Percentiles rank a stretch among this genome's conserved stretches.
phyloP scores from a whole-genome alignment of 2,888 invertebrate species.

The Yponomeuta evonymella region DNA sequence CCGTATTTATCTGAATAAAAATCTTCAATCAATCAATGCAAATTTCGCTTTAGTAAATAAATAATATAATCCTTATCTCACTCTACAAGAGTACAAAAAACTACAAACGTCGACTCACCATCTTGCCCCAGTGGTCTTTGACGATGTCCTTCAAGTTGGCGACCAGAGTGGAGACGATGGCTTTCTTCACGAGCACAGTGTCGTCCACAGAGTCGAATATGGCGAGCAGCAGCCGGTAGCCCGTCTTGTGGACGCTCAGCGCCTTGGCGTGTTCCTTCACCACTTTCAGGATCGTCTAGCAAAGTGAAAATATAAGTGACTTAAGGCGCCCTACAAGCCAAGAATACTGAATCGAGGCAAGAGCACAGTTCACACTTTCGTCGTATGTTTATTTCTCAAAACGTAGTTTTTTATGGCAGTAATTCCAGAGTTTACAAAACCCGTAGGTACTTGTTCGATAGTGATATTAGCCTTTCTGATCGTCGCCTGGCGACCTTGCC shows the following conservation, averaged over 20 bases:
- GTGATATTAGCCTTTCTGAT: too few species aligned
- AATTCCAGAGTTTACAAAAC: too few species aligned
- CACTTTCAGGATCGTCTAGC: constrained; percentile 87
- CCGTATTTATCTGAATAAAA: too few species aligned
- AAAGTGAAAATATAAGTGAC: constrained; percentile 13
- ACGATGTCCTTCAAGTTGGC: constrained; percentile 81
- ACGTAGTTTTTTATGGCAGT: too few species aligned
- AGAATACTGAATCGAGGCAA: too few species aligned
- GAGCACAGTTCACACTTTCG: too few species aligned
- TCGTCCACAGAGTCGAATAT: constrained; percentile 94
- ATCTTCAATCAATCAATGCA: too few species aligned
- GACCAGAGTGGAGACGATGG: constrained; percentile 82
- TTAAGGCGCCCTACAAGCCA: neutral
- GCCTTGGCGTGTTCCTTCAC: constrained; percentile 90
- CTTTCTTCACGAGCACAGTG: constrained; percentile 91
- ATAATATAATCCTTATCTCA: too few species aligned
- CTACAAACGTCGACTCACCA: constrained; percentile 67
- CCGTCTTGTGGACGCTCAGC: constrained; percentile 90
- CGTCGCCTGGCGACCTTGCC: too few species aligned
- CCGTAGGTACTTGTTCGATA: too few species aligned
- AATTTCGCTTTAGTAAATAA: too few species aligned
- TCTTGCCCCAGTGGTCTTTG: constrained; percentile 87
- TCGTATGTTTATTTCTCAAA: too few species aligned
- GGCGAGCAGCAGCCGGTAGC: constrained; percentile 87
- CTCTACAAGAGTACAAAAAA: neutral